Evolutionary conservation across 2,888 invertebrate species (phyloP).

Genomic region (Bruchidius siliquastri): DNA sequence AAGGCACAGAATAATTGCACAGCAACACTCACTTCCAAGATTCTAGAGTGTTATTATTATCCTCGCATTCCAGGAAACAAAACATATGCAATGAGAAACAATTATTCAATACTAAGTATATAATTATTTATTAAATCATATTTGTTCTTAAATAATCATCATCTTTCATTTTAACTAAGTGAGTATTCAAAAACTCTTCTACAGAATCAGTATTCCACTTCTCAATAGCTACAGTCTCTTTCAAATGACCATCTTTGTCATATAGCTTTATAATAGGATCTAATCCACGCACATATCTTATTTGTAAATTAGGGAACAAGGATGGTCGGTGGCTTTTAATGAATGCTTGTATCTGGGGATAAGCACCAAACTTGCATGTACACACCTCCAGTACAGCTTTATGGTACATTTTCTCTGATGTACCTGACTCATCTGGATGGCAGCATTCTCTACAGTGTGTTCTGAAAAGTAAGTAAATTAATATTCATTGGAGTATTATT

Average conservation of each 20-base stretch:
- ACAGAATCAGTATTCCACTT: constrained; percentile 99
- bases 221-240: constrained; percentile 89
- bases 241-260: constrained; percentile 76
- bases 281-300: constrained; percentile 88
- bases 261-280: constrained; percentile 91
- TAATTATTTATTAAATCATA: constrained; percentile 54
- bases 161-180: constrained; percentile 61
- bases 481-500: neutral
- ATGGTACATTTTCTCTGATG: constrained; percentile 71
- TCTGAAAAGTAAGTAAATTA: constrained; percentile 37
- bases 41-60: no score
- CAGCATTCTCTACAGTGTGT: constrained; percentile 77
- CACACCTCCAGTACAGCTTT: constrained; percentile 93
- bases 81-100: no score
- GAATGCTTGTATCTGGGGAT: constrained; percentile 98
- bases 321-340: constrained; percentile 87
- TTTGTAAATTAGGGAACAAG: constrained; percentile 86
- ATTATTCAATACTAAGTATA: no score
- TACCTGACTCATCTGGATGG: constrained; percentile 65
- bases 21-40: no score
- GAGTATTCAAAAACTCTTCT: constrained; percentile 90
- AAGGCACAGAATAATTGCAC: no score
- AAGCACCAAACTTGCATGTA: constrained; percentile 96
- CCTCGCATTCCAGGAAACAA: no score
- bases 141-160: constrained; percentile 61